Evolutionary conservation across 1,140 invertebrate species (phyloP), one percentile per base, ranked within the genome.

Genomic region (Elysia chlorotica): DNA sequence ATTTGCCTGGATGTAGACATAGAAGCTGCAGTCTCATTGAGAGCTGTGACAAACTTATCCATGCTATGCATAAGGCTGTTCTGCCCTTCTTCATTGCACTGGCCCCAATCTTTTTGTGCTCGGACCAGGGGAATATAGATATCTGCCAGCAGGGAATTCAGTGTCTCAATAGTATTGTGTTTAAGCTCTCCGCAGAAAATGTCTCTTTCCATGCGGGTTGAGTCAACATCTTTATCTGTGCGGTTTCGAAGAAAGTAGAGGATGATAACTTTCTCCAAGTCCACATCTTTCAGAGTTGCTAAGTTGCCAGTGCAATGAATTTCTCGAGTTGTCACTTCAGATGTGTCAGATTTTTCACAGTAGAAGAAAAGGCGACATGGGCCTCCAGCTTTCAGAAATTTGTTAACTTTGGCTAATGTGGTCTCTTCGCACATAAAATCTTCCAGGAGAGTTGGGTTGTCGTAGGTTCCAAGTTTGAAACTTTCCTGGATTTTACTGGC

Each of bases 401-500:
- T 76, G 73, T 86, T 86, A 17, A 87, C 82, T 75, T 81, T 82
- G n/a, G 73, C 75, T 54, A 87, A 72, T 35, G 82, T 86, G 6
- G 74, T 69, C 36, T 83, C 80, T 65, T 86, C 81, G 53, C 81
- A 82, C 79, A 87, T 85, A 74, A 87, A 87, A 75, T 86, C 84
- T 71, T 87, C 85, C 59, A 87, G 53, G 66, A 84, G 67, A 38
- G 85, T 83, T 19, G 85, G 83, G 72, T 86, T 85, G 62, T 85
- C 85, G 76, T 81, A 83, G 37, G 83, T 83, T 25, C 84, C 85
- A 48, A 86, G 82, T 73, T 79, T 83, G 71, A 87, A 87, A 65
- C 82, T 87, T 75, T 87, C 85, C 70, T 87, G 85, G 68, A 87
- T 87, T 76, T 85, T 86, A 6, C 81, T 80, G 53, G 86, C 84